Evolutionary conservation across 1,140 invertebrate species (phyloP).

Genomic region (Berghia stephanieae): DNA sequence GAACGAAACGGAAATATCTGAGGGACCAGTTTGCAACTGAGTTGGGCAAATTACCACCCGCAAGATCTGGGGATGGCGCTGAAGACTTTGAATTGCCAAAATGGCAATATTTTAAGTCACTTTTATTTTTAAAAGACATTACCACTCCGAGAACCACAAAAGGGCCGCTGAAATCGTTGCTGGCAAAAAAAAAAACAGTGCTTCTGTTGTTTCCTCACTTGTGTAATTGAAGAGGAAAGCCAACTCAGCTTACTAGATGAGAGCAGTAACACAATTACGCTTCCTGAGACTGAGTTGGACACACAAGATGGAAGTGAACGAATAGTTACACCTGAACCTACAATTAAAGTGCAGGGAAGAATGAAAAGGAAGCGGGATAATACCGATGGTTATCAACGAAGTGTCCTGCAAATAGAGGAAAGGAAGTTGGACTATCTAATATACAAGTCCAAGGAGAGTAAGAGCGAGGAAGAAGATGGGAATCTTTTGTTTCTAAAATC

Average conservation of each 20-base stretch:
- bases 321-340: too few relatives aligned
- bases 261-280: neutral
- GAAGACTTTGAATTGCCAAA: too few relatives aligned
- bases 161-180: neutral
- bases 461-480: neutral
- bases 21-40: too few relatives aligned
- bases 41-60: too few relatives aligned
- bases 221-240: neutral
- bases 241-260: neutral
- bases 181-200: neutral
- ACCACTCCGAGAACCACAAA: neutral
- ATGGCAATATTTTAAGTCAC: neutral
- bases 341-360: neutral
- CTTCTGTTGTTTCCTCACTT: neutral
- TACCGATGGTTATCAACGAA: conserved; percentile 5
- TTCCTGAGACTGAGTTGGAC: too few relatives aligned
- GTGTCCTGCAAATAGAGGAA: neutral
- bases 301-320: too few relatives aligned
- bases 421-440: neutral
- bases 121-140: conserved; percentile 9
- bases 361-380: conserved; percentile 1
- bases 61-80: too few relatives aligned
- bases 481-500: neutral
- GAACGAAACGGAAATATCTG: too few relatives aligned
- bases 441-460: too few relatives aligned